phyloP scores from a whole-genome alignment of 2,113 vertebrate genomes.

The Dryoscopus gambensis region DNA sequence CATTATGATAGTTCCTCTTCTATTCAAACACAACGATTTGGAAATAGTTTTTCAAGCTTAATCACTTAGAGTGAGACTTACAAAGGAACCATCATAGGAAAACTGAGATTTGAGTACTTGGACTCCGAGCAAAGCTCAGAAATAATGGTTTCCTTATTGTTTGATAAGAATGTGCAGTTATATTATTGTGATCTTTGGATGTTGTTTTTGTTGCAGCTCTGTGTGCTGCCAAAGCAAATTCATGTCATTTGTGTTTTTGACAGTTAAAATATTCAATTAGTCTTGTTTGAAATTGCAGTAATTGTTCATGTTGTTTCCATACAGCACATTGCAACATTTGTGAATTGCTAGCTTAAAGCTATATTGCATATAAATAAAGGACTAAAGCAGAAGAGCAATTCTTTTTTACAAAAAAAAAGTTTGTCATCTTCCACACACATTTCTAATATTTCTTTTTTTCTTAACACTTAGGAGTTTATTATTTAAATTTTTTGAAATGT shows the following conservation, averaged over 20 bases:
- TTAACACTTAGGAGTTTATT: not conserved
- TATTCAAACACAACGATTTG: not conserved
- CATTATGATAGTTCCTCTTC: not conserved
- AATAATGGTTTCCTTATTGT: not conserved
- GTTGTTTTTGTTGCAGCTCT: not conserved
- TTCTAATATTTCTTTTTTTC: not conserved
- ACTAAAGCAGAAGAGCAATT: not conserved
- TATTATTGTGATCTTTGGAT: not conserved
- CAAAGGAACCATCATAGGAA: not conserved
- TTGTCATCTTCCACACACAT: not conserved
- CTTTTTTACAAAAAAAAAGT: not conserved
- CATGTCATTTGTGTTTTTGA: not conserved
- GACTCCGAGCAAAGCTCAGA: not conserved
- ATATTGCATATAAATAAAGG: not conserved
- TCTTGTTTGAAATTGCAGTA: not conserved
- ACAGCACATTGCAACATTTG: not conserved
- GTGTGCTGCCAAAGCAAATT: not conserved
- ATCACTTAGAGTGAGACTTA: not conserved
- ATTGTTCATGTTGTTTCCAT: not conserved
- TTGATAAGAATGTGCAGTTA: not conserved
- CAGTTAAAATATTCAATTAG: not conserved
- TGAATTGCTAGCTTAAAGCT: not conserved
- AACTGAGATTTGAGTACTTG: not conserved
- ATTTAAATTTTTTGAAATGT: not conserved
- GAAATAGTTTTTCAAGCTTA: not conserved